A percentile compares a stretch with the other conserved stretches of the same genome.
Evolutionary conservation across 2,888 invertebrate genomes (phyloP).

Genomic region (Lissonota sp.): DNA sequence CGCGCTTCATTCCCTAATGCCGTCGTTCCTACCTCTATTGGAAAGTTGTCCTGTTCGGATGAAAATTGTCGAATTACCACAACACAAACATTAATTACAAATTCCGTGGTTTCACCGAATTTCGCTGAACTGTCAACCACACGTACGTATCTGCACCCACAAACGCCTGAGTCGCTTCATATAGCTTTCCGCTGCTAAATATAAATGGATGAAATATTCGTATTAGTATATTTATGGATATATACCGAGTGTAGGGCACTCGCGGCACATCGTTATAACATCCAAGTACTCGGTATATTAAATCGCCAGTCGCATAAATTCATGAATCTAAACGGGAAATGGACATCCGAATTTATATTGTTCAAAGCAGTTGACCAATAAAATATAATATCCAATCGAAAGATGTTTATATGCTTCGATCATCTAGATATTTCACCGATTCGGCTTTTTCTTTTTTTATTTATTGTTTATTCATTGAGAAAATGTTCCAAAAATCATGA

Average conservation of each 20-base stretch:
- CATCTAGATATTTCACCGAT: no score
- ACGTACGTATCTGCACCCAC: constrained; percentile 44
- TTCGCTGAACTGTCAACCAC: constrained; percentile 60
- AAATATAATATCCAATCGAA: neutral
- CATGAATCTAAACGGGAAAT: constrained; percentile 16
- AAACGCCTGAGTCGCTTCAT: constrained; percentile 7
- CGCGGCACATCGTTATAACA: constrained; percentile 37
- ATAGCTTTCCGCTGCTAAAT: constrained; percentile 31
- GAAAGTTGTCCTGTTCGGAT: constrained; percentile 54
- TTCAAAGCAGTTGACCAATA: neutral
- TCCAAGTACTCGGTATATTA: constrained; percentile 47
- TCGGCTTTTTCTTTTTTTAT: no score
- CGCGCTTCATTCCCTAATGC: constrained; percentile 28
- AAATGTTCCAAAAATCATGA: no score
- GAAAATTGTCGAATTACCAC: constrained; percentile 62
- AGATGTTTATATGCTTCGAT: neutral
- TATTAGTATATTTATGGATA: constrained; percentile 44
- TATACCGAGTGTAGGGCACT: constrained; percentile 17
- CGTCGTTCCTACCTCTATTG: constrained; percentile 13
- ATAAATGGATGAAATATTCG: neutral
- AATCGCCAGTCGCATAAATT: constrained; percentile 27
- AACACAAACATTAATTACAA: constrained; percentile 63
- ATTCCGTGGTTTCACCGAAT: constrained; percentile 56
- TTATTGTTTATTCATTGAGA: no score
- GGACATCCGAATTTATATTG: neutral